phyloP scores from a whole-genome alignment of 2,113 vertebrate genomes.

The Eidolon helvum region DNA sequence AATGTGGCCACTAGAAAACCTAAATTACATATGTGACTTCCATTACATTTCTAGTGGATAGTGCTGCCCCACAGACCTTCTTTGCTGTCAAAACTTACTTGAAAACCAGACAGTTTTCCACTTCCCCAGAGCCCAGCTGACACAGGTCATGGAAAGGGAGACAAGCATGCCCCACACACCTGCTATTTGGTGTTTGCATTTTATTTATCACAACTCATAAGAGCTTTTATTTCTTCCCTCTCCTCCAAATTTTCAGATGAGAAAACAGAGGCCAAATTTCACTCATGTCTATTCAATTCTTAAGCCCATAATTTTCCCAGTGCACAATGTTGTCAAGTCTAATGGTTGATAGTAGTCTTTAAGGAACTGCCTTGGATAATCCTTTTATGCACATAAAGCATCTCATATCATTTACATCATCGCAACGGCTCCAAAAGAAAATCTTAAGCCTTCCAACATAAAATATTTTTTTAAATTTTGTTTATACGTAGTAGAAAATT shows the following conservation, averaged over 20 bases:
- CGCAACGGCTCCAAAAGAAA: background rate
- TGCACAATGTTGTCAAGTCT: background rate
- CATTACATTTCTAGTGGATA: background rate
- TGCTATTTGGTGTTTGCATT: background rate
- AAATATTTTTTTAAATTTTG: background rate
- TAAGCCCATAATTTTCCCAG: background rate
- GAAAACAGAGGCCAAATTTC: background rate
- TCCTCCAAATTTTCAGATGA: background rate
- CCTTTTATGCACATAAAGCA: background rate
- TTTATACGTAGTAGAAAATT: background rate
- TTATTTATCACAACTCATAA: background rate
- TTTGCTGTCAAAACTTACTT: background rate
- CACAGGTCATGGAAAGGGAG: accelerated
- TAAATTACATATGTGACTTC: background rate
- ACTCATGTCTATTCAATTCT: background rate
- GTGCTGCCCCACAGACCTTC: background rate
- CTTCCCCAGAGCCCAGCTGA: background rate
- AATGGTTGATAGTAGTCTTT: background rate
- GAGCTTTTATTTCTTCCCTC: background rate
- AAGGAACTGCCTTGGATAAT: background rate
- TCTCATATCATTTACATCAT: background rate
- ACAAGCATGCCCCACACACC: accelerated
- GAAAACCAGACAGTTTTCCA: background rate
- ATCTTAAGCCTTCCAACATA: background rate
- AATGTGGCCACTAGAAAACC: background rate